Evolutionary conservation across 2,797 vertebrate species (phyloP).

Genomic region (Sebastes goodei): DNA sequence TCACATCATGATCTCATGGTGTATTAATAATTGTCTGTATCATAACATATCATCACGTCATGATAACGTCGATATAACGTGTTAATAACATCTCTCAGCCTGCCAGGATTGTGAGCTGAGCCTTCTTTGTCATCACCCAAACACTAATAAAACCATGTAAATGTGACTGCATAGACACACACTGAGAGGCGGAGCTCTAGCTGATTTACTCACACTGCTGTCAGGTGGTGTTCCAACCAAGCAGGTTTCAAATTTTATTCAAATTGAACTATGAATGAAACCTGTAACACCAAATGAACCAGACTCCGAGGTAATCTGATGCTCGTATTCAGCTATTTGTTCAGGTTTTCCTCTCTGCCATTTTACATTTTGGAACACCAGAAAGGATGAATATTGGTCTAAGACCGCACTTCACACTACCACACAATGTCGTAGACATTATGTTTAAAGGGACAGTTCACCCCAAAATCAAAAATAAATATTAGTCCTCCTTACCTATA

Average conservation of each 20-base stretch:
- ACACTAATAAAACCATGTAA: constrained; percentile 60
- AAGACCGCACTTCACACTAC: not conserved
- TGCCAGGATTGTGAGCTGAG: constrained; percentile 48
- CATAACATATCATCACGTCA: not conserved
- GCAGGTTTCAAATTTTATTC: not conserved
- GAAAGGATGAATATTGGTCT: not conserved
- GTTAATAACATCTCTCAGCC: constrained; percentile 46
- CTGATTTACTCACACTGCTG: not conserved
- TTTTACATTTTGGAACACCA: not conserved
- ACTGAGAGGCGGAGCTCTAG: not conserved
- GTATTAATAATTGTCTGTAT: constrained; percentile 18
- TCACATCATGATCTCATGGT: constrained; percentile 45
- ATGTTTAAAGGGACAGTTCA: not conserved
- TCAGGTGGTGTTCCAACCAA: not conserved
- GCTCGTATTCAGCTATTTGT: too few relatives aligned
- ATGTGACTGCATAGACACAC: constrained; percentile 17
- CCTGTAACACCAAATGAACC: not conserved
- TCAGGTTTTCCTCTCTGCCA: too few relatives aligned
- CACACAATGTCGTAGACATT: not conserved
- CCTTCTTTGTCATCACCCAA: constrained; percentile 27
- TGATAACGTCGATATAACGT: not conserved
- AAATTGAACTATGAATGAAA: not conserved
- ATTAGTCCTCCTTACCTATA: not conserved
- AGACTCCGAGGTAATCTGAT: not conserved
- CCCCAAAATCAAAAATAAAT: not conserved